Conservation (phyloP, 2,888 invertebrate species). For the Drosophila macrospina region DNA sequence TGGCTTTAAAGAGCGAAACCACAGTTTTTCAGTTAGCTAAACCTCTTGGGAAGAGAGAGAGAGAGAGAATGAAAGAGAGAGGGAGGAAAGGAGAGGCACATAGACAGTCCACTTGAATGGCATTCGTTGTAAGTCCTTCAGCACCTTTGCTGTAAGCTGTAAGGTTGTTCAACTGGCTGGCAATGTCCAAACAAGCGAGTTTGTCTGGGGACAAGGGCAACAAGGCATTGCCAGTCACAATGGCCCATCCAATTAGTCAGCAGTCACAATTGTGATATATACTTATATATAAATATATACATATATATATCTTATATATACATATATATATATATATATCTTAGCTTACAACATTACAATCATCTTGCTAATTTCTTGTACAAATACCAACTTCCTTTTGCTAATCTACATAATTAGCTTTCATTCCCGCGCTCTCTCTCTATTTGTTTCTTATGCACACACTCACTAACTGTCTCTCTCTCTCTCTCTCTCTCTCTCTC, state of each 20-base stretch:
- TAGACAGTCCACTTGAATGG: conserved; percentile 28
- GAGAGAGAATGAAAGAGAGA: background rate
- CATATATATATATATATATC: background rate
- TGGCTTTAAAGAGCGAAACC: conserved; percentile 9
- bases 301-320: background rate
- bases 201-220: background rate
- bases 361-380: conserved; percentile 65
- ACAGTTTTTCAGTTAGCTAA: conserved; percentile 14
- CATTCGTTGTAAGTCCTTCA: conserved; percentile 51
- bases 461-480: conserved; percentile 4
- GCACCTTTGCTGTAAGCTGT: conserved; percentile 32
- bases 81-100: background rate
- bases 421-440: background rate
- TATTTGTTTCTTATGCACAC: conserved; percentile 5
- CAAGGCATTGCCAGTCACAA: conserved; percentile 34
- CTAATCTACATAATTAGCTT: conserved; percentile 70
- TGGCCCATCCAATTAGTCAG: conserved; percentile 54
- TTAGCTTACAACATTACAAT: conserved; percentile 51
- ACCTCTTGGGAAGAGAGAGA: background rate
- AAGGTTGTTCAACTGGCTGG: conserved; percentile 50
- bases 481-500: conserved; percentile 26
- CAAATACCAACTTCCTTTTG: conserved; percentile 71
- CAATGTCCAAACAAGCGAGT: conserved; percentile 39
- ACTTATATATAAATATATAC: background rate
- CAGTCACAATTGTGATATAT: conserved; percentile 37